Percentiles rank a stretch among this genome's conserved stretches.
Evolutionary conservation across 1,140 invertebrate genomes (phyloP).

Genomic region (Sycobia sp.): DNA sequence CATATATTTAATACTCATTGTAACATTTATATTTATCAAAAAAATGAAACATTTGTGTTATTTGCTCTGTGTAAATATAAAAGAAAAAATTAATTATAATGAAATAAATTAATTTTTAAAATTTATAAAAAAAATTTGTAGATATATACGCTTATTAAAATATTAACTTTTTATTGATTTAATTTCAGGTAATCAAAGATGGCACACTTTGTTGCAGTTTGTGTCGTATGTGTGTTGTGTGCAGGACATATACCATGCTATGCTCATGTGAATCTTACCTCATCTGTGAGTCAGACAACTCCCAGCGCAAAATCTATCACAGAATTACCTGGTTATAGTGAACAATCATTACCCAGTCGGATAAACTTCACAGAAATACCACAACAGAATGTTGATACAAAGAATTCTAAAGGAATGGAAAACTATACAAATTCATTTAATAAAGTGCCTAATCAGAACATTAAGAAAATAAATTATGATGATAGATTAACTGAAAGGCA

Average conservation of each 20-base stretch:
- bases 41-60: too few species aligned
- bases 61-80: too few species aligned
- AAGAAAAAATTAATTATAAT: too few species aligned
- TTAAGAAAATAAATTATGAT: conserved; percentile 8
- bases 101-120: too few species aligned
- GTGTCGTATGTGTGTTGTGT: conserved; percentile 78
- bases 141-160: too few species aligned
- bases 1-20: neutral
- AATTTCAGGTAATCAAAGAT: conserved; percentile 47
- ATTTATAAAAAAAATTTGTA: too few species aligned
- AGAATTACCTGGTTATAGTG: conserved; percentile 19
- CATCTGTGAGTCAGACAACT: conserved; percentile 1
- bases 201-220: conserved; percentile 73
- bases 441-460: conserved; percentile 23
- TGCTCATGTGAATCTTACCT: conserved; percentile 62
- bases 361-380: conserved; percentile 2
- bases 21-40: neutral
- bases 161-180: neutral
- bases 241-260: conserved; percentile 74
- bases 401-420: conserved; percentile 9
- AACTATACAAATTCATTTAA: conserved; percentile 9
- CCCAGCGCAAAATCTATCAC: conserved; percentile 17
- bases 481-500: conserved; percentile 6
- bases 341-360: conserved; percentile 12
- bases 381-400: conserved; percentile 4